Percentiles rank a stretch among this genome's conserved stretches.
Conservation (phyloP, 2,797 vertebrate genomes). For the Dicrostonyx torquatus region DNA sequence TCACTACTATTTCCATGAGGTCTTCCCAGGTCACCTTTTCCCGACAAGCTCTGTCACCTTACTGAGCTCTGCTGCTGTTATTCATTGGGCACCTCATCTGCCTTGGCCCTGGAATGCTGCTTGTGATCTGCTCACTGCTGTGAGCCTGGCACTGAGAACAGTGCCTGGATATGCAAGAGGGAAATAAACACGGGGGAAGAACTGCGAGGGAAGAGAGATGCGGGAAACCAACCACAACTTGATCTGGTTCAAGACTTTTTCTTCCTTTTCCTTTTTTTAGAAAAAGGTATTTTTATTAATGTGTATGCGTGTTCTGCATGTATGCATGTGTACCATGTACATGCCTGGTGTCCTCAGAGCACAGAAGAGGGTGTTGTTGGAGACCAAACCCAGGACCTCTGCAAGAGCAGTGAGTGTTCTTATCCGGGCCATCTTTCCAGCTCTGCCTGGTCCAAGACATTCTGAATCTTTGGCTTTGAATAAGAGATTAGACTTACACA, state of each 20-base stretch:
- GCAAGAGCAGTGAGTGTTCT: not conserved
- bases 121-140: not conserved
- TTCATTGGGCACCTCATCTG: rapidly evolving
- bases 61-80: not conserved
- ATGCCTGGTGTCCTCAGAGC: not conserved
- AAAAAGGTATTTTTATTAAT: not conserved
- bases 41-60: not conserved
- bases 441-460: not conserved
- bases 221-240: not conserved
- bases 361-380: not conserved
- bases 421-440: not conserved
- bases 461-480: not conserved
- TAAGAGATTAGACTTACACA: not conserved
- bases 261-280: not conserved
- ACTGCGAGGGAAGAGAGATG: not conserved
- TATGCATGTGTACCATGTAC: not conserved
- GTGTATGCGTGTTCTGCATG: not conserved
- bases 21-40: not conserved
- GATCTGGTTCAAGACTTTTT: not conserved
- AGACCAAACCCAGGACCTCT: not conserved
- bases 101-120: not conserved
- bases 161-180: not conserved
- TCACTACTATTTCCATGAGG: not conserved
- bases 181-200: not conserved
- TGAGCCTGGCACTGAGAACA: not conserved